Evolutionary conservation across 2,888 invertebrate genomes (phyloP), one percentile per base, ranked within the genome.

Genomic region (Himalopsyche kuldschensis): DNA sequence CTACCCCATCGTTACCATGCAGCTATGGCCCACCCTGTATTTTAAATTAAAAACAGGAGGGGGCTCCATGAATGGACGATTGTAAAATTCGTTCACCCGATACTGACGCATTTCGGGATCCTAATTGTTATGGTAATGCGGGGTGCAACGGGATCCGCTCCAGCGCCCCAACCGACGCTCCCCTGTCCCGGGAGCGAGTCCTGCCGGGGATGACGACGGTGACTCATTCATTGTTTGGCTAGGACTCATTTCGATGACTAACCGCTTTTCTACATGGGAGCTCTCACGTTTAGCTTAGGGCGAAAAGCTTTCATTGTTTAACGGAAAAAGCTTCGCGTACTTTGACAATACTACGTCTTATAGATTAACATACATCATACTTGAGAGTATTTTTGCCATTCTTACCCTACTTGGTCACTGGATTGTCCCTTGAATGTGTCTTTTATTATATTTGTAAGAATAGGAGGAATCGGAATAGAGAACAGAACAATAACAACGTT

Each of bases 91-190:
- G 69, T 27, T 69, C 69, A 69, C 69, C 69, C 69, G 69, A 69
- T 69, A 69, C 69, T 69, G 69, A 69, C 69, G 69, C 69, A 69
- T 69, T 69, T 69, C 30, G 69, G 30, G 69, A 69, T 69, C 27
- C 69, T 69, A 69, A 69, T 69, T 69, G 69, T 69, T 69, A 69
- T 69, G 69, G 69, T 69, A 69, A 69, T 69, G 69, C 69, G 69
- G 69, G 69, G 69, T 69, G 69, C 69, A 69, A 69, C 69, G 69
- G 69, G 69, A 69, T 69, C 69, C 69, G 55, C 55, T 55, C 20
- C 55, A 55, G 24, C 55, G 15, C 69, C 69, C 69, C 69, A 69
- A 69, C 11, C 27, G 69, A 27, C 69, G 15, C 69, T 69, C 69
- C 69, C 55, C 24, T 20, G 55, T 55, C 55, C 69, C 27, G 69